These are phyloP conservation scores for Pyrocoelia pectoralis DNA, from an alignment of 2,888 invertebrate species.

Conservation along the genomic window DNA sequence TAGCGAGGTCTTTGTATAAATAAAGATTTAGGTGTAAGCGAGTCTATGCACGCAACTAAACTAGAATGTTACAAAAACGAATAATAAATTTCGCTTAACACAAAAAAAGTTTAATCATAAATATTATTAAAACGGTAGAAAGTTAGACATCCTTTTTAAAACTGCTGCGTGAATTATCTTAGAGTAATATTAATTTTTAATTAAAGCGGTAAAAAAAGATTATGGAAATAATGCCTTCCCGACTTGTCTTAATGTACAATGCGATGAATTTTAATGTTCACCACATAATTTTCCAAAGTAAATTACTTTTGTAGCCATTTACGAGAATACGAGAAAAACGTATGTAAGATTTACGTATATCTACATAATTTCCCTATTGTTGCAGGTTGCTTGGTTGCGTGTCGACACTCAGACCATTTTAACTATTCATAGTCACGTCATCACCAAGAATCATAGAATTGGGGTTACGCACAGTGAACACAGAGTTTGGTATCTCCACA, in stretches of 20 bases:
- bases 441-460: conserved; percentile 89
- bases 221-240: conserved; percentile 44
- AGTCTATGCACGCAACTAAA: conserved; percentile 18
- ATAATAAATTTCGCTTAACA: conserved; percentile 26
- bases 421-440: conserved; percentile 88
- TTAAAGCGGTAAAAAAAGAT: conserved; percentile 45
- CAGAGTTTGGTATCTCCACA: conserved; percentile 82
- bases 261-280: conserved; percentile 20
- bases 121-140: conserved; percentile 32
- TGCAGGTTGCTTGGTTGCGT: conserved; percentile 88
- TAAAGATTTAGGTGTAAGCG: background rate
- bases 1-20: background rate
- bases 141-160: conserved; percentile 28
- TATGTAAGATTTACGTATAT: conserved; percentile 15
- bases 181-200: conserved; percentile 45
- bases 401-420: conserved; percentile 91
- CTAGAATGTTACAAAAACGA: conserved; percentile 19
- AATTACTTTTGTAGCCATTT: background rate
- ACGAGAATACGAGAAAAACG: background rate
- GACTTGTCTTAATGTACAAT: conserved; percentile 26
- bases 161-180: conserved; percentile 37
- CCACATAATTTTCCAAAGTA: background rate
- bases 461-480: conserved; percentile 81
- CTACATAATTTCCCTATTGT: conserved; percentile 32
- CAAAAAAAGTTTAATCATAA: conserved; percentile 35